phyloP scores from a whole-genome alignment of 2,888 invertebrate species.

The Epirrhoe alternata region DNA sequence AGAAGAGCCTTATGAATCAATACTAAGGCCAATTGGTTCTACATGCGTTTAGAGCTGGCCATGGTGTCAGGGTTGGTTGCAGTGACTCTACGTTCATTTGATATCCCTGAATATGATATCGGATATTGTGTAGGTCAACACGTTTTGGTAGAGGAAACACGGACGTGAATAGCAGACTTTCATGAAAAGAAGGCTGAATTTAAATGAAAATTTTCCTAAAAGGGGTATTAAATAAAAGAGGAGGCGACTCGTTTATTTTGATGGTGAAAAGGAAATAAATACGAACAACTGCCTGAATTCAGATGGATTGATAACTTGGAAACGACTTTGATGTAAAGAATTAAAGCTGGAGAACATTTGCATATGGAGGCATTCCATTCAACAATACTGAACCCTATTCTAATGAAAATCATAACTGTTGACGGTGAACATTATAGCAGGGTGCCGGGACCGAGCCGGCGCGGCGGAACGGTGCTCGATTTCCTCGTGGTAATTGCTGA shows the following conservation, averaged over 20 bases:
- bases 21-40: constrained; percentile 58
- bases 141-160: constrained; percentile 39
- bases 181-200: constrained; percentile 7
- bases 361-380: not conserved
- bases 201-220: constrained; percentile 1
- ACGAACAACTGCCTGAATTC: not conserved
- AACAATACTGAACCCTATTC: not conserved
- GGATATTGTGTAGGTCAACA: constrained; percentile 50
- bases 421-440: constrained; percentile 44
- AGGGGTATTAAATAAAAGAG: not conserved
- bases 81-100: constrained; percentile 54
- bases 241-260: not conserved
- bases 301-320: not conserved
- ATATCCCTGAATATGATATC: constrained; percentile 58
- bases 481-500: constrained; percentile 83
- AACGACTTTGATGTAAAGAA: not conserved
- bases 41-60: constrained; percentile 59
- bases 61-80: constrained; percentile 66
- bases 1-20: constrained; percentile 58
- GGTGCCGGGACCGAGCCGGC: constrained; percentile 60
- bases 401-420: constrained; percentile 10
- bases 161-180: constrained; percentile 14
- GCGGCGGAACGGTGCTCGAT: constrained; percentile 72
- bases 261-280: not conserved
- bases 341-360: not conserved